Evolutionary conservation across 30 jellyfish, hydroid and myxozoan genomes (phyloP).

Genomic region (Pseudorhiza aurosa): DNA sequence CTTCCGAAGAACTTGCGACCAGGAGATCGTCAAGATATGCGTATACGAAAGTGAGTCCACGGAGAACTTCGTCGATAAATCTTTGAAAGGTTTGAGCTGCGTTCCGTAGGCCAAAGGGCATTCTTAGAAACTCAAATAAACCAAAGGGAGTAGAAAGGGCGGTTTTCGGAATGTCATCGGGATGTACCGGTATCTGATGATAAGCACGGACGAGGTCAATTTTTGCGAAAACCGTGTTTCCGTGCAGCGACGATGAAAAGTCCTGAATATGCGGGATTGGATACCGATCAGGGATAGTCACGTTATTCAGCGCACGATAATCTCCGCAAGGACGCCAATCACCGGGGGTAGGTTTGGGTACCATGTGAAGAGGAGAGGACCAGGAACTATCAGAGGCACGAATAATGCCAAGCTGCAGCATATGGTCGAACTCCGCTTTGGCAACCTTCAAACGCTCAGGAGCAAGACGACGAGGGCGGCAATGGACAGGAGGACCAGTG

Average conservation of each 20-base stretch:
- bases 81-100: constrained; percentile 71
- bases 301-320: constrained; percentile 41
- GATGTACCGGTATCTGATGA: constrained; percentile 38
- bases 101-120: constrained; percentile 67
- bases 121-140: constrained; percentile 42
- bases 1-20: constrained; percentile 19
- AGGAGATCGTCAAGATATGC: constrained; percentile 61
- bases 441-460: constrained; percentile 54
- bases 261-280: constrained; percentile 70
- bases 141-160: constrained; percentile 66
- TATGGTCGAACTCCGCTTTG: constrained; percentile 45
- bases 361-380: constrained; percentile 67
- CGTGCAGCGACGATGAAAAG: constrained; percentile 40
- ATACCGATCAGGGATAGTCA: constrained; percentile 49
- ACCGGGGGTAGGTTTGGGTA: constrained; percentile 63
- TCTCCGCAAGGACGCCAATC: constrained; percentile 66
- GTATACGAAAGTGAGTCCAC: constrained; percentile 41
- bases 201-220: constrained; percentile 54
- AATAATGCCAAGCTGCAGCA: constrained; percentile 74
- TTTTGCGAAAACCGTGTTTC: constrained; percentile 34
- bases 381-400: constrained; percentile 39
- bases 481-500: constrained; percentile 39
- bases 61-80: constrained; percentile 46
- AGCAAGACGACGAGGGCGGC: constrained; percentile 68
- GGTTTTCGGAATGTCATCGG: constrained; percentile 48